Conservation (phyloP, 2,797 vertebrate genomes). For the Coracias cyanogaster region DNA sequence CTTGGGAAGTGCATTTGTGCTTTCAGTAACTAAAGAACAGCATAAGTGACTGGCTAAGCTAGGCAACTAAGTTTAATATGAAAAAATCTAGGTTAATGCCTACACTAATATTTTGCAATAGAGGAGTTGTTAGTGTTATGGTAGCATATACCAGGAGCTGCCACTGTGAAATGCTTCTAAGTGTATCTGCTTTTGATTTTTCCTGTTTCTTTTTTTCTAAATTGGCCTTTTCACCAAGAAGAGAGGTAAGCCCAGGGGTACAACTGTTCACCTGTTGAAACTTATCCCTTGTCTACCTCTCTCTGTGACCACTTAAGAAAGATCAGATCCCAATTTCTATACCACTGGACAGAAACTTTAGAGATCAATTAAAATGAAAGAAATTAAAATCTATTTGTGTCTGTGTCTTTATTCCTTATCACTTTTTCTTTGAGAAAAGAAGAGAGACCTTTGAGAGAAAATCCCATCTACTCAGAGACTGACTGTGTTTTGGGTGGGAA, state of each 20-base stretch:
- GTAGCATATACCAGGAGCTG: neutral
- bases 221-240: neutral
- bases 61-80: neutral
- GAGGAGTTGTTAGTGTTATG: neutral
- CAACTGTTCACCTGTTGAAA: neutral
- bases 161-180: neutral
- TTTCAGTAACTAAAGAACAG: neutral
- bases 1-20: neutral
- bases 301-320: neutral
- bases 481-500: neutral
- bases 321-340: neutral
- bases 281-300: neutral
- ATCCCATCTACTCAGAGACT: neutral
- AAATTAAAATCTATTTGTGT: neutral
- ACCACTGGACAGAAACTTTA: neutral
- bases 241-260: neutral
- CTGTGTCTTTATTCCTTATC: neutral
- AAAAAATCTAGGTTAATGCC: neutral
- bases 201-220: neutral
- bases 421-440: neutral
- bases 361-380: neutral
- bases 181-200: neutral
- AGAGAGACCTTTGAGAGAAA: neutral
- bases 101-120: neutral
- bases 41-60: neutral